Conservation (phyloP, 1,140 invertebrate species). For the Samia ricini region DNA sequence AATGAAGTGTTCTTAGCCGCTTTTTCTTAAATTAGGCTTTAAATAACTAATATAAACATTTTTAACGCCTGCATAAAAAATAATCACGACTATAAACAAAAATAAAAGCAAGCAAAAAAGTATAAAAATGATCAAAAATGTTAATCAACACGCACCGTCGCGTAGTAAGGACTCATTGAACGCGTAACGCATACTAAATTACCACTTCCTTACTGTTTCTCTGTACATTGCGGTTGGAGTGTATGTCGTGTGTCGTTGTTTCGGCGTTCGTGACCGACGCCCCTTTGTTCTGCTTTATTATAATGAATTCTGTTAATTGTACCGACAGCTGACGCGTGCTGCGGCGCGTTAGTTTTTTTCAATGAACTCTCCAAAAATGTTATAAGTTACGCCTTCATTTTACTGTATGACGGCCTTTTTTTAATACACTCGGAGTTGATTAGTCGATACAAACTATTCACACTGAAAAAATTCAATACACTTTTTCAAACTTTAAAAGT, state of each 20-base stretch:
- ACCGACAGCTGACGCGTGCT: conserved; percentile 23
- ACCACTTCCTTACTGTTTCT: background rate
- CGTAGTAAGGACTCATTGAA: background rate
- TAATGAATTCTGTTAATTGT: conserved; percentile 29
- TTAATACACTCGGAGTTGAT: background rate
- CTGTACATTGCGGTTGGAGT: background rate
- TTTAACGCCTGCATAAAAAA: too few relatives aligned
- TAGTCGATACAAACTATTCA: too few relatives aligned
- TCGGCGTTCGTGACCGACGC: conserved; percentile 15
- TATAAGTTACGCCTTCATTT: conserved; percentile 4
- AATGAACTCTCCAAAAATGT: conserved; percentile 5
- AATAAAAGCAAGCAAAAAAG: too few relatives aligned
- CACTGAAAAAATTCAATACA: too few relatives aligned
- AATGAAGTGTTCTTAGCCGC: too few relatives aligned
- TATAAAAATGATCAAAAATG: background rate
- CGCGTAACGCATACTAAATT: background rate
- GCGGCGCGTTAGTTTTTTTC: conserved; percentile 2
- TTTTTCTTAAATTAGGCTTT: too few relatives aligned
- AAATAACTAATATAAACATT: too few relatives aligned
- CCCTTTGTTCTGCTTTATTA: conserved; percentile 24
- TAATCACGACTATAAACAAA: too few relatives aligned
- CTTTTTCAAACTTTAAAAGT: too few relatives aligned
- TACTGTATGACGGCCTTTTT: background rate
- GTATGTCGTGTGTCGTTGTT: background rate
- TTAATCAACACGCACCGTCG: background rate